Conservation (phyloP, 2,113 vertebrate species). For the Catagonus wagneri region DNA sequence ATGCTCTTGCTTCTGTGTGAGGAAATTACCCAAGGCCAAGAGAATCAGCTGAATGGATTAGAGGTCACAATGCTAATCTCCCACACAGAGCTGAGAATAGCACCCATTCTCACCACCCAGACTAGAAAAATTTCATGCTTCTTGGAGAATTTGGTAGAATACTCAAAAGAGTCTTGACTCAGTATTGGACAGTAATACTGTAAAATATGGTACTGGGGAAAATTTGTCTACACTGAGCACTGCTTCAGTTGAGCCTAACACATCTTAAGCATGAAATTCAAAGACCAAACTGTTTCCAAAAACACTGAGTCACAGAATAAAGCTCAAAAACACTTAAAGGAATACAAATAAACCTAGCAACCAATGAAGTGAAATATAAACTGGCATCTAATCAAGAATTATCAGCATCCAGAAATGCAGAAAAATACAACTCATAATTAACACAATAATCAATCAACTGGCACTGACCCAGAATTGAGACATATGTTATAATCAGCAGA, state of each 20-base stretch:
- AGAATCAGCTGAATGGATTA: not conserved
- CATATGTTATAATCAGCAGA: not conserved
- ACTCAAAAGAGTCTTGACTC: not conserved
- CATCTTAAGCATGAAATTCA: not conserved
- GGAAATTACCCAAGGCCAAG: not conserved
- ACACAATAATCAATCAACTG: not conserved
- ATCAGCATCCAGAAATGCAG: not conserved
- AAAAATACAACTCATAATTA: not conserved
- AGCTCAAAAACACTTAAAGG: conserved; percentile 3
- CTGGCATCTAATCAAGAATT: not conserved
- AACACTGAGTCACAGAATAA: not conserved
- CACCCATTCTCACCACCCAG: not conserved
- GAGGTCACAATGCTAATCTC: not conserved
- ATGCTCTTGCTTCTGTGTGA: not conserved
- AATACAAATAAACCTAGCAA: not conserved
- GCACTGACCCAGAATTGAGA: not conserved
- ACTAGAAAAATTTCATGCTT: conserved; percentile 31
- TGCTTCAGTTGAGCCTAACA: conserved; percentile 12
- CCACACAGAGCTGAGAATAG: not conserved
- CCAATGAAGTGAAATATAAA: conserved; percentile 7
- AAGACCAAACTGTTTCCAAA: not conserved
- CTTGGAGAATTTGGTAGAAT: not conserved
- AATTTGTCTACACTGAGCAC: not conserved
- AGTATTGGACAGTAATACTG: not conserved
- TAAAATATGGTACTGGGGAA: not conserved